phyloP scores from a whole-genome alignment of 2,113 vertebrate genomes.

The Oncorhynchus kisutch region DNA sequence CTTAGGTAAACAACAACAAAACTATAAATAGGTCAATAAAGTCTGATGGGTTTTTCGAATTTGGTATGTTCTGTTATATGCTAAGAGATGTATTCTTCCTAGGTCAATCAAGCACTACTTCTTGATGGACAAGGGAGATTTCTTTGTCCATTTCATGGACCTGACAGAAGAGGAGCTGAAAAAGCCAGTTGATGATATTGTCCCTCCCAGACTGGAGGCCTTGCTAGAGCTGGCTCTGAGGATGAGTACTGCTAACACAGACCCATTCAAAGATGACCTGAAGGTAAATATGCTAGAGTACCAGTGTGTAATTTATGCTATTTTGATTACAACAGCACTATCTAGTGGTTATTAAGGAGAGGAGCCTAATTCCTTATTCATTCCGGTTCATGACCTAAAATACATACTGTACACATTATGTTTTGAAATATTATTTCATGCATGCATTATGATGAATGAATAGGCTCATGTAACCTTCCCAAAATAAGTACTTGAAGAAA shows the following conservation, averaged over 20 bases:
- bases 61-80: no score
- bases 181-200: slow-evolving; percentile 91
- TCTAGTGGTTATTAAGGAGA: not conserved
- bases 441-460: no score
- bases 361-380: not conserved
- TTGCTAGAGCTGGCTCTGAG: slow-evolving; percentile 90
- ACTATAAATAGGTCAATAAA: not conserved
- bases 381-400: not conserved
- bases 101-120: slow-evolving; percentile 99
- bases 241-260: slow-evolving; percentile 97
- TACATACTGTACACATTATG: no score
- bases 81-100: not conserved
- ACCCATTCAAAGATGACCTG: slow-evolving; percentile 96
- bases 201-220: slow-evolving; percentile 87
- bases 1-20: slow-evolving; percentile 74
- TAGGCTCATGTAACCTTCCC: no score
- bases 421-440: no score
- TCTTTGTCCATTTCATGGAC: slow-evolving; percentile 99
- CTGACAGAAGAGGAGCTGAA: slow-evolving; percentile 95
- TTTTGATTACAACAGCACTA: not conserved
- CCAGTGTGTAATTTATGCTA: no score
- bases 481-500: no score
- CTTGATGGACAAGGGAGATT: slow-evolving; percentile 97
- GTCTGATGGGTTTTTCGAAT: no score
- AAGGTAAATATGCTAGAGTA: slow-evolving; percentile 70